Evolutionary conservation across 2,888 invertebrate genomes (phyloP).

Genomic region (Exocentrus adspersus): DNA sequence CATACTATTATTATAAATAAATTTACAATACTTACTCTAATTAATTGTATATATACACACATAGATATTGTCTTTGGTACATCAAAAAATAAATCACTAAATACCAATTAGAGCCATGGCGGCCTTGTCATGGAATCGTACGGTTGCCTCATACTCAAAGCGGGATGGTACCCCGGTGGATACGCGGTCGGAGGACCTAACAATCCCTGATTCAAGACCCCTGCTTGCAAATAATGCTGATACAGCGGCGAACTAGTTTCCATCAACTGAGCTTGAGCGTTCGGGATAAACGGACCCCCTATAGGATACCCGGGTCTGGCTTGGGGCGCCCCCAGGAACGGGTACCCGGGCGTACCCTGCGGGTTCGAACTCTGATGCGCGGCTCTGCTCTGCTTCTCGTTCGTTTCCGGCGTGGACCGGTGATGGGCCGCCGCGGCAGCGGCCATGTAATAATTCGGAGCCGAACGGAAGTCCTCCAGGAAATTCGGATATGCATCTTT

Average conservation of each 20-base stretch:
- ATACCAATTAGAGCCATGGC: slow-evolving; percentile 68
- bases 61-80: slow-evolving; percentile 56
- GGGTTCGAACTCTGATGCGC: slow-evolving; percentile 58
- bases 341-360: slow-evolving; percentile 63
- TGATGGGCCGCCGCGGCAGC: slow-evolving; percentile 60
- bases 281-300: slow-evolving; percentile 70
- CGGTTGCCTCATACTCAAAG: slow-evolving; percentile 76
- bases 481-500: slow-evolving; percentile 75
- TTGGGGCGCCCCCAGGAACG: slow-evolving; percentile 71
- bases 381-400: slow-evolving; percentile 60
- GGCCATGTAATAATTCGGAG: slow-evolving; percentile 69
- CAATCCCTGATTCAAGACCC: slow-evolving; percentile 65
- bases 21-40: slow-evolving; percentile 23
- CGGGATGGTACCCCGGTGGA: slow-evolving; percentile 72
- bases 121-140: slow-evolving; percentile 76
- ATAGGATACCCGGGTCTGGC: slow-evolving; percentile 69
- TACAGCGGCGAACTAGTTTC: slow-evolving; percentile 75
- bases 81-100: slow-evolving; percentile 34
- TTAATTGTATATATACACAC: slow-evolving; percentile 31
- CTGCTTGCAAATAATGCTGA: slow-evolving; percentile 76
- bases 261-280: slow-evolving; percentile 65
- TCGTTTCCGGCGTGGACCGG: slow-evolving; percentile 42
- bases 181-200: slow-evolving; percentile 63
- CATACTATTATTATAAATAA: slow-evolving; percentile 20
- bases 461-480: slow-evolving; percentile 74